A percentile compares a stretch with the other conserved stretches of the same genome.
These are phyloP conservation scores for Ypsolopha sequella DNA, from an alignment of 2,888 invertebrate genomes.

Conservation along the genomic window DNA sequence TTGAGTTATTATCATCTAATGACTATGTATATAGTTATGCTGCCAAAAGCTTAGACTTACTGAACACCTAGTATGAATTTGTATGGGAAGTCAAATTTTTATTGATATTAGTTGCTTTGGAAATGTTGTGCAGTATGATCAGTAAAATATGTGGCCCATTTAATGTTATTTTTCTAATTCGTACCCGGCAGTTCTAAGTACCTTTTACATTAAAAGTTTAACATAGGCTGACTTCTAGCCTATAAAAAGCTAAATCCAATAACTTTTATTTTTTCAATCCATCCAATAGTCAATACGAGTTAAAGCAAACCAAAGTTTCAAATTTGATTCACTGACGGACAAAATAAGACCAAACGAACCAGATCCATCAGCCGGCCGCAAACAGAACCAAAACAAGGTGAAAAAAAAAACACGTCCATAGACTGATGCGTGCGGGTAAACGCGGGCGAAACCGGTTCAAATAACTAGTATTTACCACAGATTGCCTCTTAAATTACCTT, in stretches of 20 bases:
- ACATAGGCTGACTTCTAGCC: neutral
- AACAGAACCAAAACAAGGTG: too few relatives aligned
- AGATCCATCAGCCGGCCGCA: neutral
- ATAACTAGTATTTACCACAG: constrained; percentile 37
- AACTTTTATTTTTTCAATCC: neutral
- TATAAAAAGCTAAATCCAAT: neutral
- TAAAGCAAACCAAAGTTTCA: neutral
- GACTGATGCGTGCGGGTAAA: constrained; percentile 49
- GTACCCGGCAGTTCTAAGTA: too few relatives aligned
- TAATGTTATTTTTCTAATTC: too few relatives aligned
- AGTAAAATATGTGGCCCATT: too few relatives aligned
- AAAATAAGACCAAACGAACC: constrained; percentile 11
- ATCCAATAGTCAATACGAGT: neutral
- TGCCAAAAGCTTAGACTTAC: too few relatives aligned
- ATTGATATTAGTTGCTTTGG: too few relatives aligned
- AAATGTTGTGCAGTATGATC: too few relatives aligned
- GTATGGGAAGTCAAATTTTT: too few relatives aligned
- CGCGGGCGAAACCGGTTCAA: constrained; percentile 34
- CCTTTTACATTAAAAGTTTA: constrained; percentile 1
- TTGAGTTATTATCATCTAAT: too few relatives aligned
- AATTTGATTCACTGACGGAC: neutral
- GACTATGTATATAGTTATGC: too few relatives aligned
- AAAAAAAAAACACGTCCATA: neutral
- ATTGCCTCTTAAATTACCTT: constrained; percentile 44
- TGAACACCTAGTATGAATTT: too few relatives aligned